Evolutionary conservation across 2,113 vertebrate species (phyloP).

Genomic region (Pantherophis guttatus): DNA sequence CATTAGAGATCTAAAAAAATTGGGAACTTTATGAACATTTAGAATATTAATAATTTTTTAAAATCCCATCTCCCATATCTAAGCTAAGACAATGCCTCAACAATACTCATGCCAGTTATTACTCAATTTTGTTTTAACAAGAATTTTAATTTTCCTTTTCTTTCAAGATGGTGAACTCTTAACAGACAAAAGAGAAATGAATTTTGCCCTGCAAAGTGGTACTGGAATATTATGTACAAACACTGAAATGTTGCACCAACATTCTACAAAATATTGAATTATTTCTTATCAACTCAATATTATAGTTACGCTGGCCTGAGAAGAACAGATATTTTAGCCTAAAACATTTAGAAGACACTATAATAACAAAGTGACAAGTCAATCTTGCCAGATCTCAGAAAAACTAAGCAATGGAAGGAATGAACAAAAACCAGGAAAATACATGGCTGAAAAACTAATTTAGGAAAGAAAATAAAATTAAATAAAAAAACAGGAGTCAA

Average conservation of each 20-base stretch:
- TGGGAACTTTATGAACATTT: constrained; percentile 49
- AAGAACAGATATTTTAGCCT: not conserved
- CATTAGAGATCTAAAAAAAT: constrained; percentile 48
- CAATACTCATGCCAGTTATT: constrained; percentile 6
- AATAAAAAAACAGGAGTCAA: not conserved
- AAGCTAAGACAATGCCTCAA: constrained; percentile 27
- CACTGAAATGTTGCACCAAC: not conserved
- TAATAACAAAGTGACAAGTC: not conserved
- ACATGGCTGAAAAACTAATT: not conserved
- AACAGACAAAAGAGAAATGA: not conserved
- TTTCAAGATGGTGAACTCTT: not conserved
- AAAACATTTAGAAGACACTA: not conserved
- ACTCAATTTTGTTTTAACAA: not conserved
- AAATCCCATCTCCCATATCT: not conserved
- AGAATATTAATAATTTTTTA: constrained; percentile 32
- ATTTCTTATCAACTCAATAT: not conserved
- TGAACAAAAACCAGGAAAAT: not conserved
- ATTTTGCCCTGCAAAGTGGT: not conserved
- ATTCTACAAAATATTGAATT: not conserved
- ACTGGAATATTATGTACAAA: not conserved
- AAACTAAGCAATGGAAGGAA: not conserved
- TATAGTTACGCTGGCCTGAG: not conserved
- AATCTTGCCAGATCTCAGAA: not conserved
- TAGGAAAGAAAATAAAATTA: not conserved
- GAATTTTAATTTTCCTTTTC: not conserved